Conservation (phyloP, 2,113 vertebrate species). For the Misgurnus mizolepis region DNA sequence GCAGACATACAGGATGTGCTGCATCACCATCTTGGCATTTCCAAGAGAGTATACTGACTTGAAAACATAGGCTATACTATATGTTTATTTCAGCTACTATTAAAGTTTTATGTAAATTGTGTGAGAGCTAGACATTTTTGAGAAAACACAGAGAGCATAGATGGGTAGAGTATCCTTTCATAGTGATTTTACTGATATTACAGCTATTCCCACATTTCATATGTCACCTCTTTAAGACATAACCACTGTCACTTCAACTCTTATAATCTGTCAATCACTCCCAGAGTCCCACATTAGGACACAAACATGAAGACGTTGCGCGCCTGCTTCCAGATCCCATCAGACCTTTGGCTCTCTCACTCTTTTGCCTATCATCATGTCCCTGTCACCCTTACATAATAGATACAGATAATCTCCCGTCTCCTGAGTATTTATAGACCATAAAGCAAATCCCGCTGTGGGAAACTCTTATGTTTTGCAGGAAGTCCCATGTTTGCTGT, state of each 20-base stretch:
- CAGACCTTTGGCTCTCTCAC: conserved; percentile 6
- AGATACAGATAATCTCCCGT: conserved; percentile 33
- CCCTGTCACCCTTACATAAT: conserved; percentile 41
- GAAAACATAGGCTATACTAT: background rate
- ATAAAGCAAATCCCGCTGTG: background rate
- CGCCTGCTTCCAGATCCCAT: conserved; percentile 25
- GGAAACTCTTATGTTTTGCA: background rate
- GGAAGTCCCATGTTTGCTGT: background rate
- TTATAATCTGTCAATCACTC: conserved; percentile 41
- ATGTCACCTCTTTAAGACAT: conserved; percentile 27
- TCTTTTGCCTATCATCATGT: conserved; percentile 18
- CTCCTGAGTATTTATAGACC: conserved; percentile 26
- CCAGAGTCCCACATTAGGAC: background rate
- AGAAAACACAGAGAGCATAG: background rate
- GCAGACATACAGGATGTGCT: background rate
- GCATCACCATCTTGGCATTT: background rate
- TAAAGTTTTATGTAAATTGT: too few species aligned
- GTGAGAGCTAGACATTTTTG: too few species aligned
- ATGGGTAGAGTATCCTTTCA: conserved; percentile 12
- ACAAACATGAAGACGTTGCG: background rate
- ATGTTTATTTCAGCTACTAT: too few species aligned
- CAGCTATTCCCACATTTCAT: conserved; percentile 34
- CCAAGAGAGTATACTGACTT: background rate
- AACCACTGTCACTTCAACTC: conserved; percentile 34
- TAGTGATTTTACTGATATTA: conserved; percentile 4